Percentiles rank a stretch among this genome's conserved stretches.
phyloP scores from a whole-genome alignment of 2,797 vertebrate species.

The Pangasius mekongensis region DNA sequence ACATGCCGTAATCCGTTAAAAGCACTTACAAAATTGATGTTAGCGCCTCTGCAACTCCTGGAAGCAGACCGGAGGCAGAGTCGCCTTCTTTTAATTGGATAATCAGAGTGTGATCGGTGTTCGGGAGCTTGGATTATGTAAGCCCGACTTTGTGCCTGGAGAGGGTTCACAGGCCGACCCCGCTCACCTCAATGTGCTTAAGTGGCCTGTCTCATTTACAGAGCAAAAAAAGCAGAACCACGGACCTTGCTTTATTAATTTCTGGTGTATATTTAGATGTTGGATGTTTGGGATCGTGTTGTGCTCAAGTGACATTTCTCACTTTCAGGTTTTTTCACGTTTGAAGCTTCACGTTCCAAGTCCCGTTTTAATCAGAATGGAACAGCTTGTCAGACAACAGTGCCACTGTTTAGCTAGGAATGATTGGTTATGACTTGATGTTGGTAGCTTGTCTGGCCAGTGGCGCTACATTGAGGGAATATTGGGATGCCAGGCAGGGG shows the following conservation, averaged over 20 bases:
- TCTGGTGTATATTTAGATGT: conserved; percentile 65
- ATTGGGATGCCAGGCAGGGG: conserved; percentile 33
- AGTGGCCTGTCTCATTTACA: conserved; percentile 91
- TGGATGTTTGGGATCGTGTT: conserved; percentile 23
- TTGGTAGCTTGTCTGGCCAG: conserved; percentile 11
- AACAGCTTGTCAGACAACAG: not conserved
- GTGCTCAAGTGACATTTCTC: conserved; percentile 30
- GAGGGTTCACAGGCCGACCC: conserved; percentile 79
- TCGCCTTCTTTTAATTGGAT: conserved; percentile 96
- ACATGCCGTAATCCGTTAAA: conserved; percentile 99
- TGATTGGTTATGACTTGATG: conserved; percentile 3
- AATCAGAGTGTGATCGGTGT: conserved; percentile 97
- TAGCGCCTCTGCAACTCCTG: conserved; percentile 88
- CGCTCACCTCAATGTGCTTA: conserved; percentile 97
- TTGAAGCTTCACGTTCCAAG: not conserved
- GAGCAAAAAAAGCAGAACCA: conserved; percentile 72
- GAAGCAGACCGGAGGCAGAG: conserved; percentile 87
- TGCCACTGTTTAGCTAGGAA: not conserved
- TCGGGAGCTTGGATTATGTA: conserved; percentile 90
- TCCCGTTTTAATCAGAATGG: not conserved
- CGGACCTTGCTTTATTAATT: conserved; percentile 72
- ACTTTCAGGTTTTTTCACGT: not conserved
- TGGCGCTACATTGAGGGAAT: conserved; percentile 33
- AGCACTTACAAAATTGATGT: conserved; percentile 99
- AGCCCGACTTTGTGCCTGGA: conserved; percentile 89